Evolutionary conservation across 2,113 vertebrate species (phyloP).

Genomic region (Antigone vipio): DNA sequence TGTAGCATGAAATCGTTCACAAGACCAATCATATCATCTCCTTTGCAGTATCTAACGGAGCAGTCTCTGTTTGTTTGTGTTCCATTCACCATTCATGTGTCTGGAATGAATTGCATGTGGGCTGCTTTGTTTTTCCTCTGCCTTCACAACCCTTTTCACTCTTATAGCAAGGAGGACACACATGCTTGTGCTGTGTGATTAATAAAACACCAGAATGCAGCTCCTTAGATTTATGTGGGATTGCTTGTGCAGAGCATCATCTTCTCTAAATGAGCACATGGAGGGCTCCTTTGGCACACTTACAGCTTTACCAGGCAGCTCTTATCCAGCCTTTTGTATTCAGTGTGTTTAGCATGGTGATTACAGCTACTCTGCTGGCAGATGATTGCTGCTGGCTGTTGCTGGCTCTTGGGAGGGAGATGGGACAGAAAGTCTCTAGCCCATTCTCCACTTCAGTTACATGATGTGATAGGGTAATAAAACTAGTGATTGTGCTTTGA

Average conservation of each 20-base stretch:
- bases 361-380: not conserved
- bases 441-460: not conserved
- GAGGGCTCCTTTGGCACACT: not conserved
- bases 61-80: not conserved
- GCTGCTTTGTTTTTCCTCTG: not conserved
- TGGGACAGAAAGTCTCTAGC: not conserved
- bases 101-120: not conserved
- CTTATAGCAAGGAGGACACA: not conserved
- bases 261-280: not conserved
- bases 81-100: not conserved
- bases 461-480: not conserved
- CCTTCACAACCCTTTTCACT: not conserved
- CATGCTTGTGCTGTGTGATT: not conserved
- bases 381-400: not conserved
- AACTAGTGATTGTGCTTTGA: not conserved
- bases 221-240: not conserved
- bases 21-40: not conserved
- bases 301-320: not conserved
- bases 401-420: not conserved
- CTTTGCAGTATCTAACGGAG: not conserved
- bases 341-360: not conserved
- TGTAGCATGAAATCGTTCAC: not conserved
- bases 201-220: not conserved
- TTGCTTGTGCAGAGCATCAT: accelerated
- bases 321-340: not conserved